Base-by-base conservation (phyloP, 2,888 invertebrate genomes). In the Athalia circularis region DNA sequence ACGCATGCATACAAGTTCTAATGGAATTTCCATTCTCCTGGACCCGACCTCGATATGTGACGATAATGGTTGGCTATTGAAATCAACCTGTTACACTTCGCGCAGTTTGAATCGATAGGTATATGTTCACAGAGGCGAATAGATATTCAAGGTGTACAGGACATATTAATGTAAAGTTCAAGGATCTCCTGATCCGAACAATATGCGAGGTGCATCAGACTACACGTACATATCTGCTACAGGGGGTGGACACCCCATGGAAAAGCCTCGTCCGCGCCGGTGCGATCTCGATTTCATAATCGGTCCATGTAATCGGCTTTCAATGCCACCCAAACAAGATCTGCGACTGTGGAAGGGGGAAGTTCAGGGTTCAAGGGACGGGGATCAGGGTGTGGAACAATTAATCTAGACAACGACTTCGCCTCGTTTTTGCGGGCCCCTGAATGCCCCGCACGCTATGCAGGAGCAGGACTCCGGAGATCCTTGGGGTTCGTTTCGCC, bases 331-430 rank as follows among this genome's bases (percentile, higher is more conserved):
- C 82, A 83, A 84, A 84, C 81, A 72, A 82, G 83, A 82, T 82
- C 80, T 80, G 77, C 81, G 80, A 72, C 50, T 29, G 68, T 65
- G 45, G 15, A 65, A 52, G 78, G 47, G 61, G 70, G 77, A 67
- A 47, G 70, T 13, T 5, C 15, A 50, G 45, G 45, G 15, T 43
- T 29, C 29, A 29, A 29, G 29, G 59, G 45, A 11, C 45, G 29
- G 74, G 76, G 77, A 62, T 68, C 77, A 74, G 82, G 85, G 83
- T 50, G 81, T 72, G 75, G 79, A 82, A 82, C 84, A 83, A 86
- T 85, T 86, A 86, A 84, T 85, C 84, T 79, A 59, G 79, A 77
- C 59, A 75, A 74, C 80, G 82, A 84, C 85, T 86, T 85, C 57
- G 74, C 67, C 61, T 52, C 79, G 15, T 67, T 59, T 43, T 68